Base-by-base conservation (phyloP, 2,888 invertebrate genomes). In the Chrysodeixis includens region DNA sequence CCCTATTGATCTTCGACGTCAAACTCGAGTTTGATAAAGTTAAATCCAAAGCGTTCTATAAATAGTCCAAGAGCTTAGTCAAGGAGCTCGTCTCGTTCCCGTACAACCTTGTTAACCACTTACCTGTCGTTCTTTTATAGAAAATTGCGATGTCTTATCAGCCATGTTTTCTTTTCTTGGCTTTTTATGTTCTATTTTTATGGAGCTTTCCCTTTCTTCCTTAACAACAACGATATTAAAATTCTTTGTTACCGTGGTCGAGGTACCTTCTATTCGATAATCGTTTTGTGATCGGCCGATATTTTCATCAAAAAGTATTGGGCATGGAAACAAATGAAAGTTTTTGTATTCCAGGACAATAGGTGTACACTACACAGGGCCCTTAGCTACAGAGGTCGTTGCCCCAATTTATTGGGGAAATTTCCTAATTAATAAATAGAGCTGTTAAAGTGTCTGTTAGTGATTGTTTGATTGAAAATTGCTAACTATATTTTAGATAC, bases 41-140 rank as follows among this genome's bases (percentile, higher is more conserved):
- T 16, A 14, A 14, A 20, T 69, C 6, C 0, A 56, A 62, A 71
- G 60, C 62, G 18, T 54, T 76, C 76, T 76, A 76, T 66, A 66
- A 66, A 76, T 74, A 74, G 56, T n/a, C 35, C 9, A 12, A 32
- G 56, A 62, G 53, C 62, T 44, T 26, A 26, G 26, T n/a, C 35
- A 9, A 12, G 44, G 56, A 62, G 53, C 62, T 35, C 32, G 52
- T 9, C 56, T 57, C 53, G 30, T 60, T 58, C 18, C 40, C 30
- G 20, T 62, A 59, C 61, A 66, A 62, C 73, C 61, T 62, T 65
- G 61, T 76, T 71, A 76, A 52, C 66, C 62, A 46, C 44, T 61
- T 67, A 56, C 74, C 74, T 71, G 52, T 46, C 65, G 55, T 57
- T 76, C 54, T 53, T 61, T 18, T 32, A 22, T 56, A n/a, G 35